Percentiles rank a stretch among this genome's conserved stretches.
These are phyloP conservation scores for Tetragnatha montana DNA, from an alignment of 2,888 invertebrate genomes.

Conservation along the genomic window DNA sequence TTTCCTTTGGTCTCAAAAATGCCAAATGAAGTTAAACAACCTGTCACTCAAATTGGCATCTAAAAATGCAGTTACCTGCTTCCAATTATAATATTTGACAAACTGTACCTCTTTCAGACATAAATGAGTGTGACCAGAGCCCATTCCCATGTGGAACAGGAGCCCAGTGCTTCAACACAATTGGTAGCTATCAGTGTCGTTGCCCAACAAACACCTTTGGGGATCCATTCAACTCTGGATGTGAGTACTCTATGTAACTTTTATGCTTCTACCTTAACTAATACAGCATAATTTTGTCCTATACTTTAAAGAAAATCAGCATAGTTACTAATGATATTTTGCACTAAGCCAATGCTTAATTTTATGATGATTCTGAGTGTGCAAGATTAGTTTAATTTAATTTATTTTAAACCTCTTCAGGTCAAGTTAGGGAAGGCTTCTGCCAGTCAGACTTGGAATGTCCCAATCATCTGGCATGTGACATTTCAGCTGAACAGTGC, in stretches of 20 bases:
- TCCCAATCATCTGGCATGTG: constrained; percentile 84
- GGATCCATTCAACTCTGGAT: constrained; percentile 71
- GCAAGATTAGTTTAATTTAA: background rate
- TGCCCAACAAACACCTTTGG: constrained; percentile 84
- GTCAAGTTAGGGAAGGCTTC: constrained; percentile 75
- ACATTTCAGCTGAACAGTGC: constrained; percentile 80
- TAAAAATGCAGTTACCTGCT: background rate
- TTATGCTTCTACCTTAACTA: background rate
- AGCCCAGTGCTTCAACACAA: constrained; percentile 86
- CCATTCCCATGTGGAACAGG: constrained; percentile 86
- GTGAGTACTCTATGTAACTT: constrained; percentile 52
- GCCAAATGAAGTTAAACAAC: background rate
- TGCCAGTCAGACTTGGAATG: constrained; percentile 90
- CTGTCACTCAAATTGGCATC: background rate
- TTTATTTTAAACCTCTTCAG: constrained; percentile 26
- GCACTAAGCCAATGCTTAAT: no score
- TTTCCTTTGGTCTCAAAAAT: background rate
- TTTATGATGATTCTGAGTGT: background rate
- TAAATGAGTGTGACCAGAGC: constrained; percentile 85
- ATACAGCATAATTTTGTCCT: background rate
- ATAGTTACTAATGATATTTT: no score
- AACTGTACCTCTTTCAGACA: constrained; percentile 79
- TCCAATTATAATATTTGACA: background rate
- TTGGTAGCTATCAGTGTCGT: constrained; percentile 86
- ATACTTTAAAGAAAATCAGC: no score